Conservation (phyloP, 2,888 invertebrate genomes). For the Cecidostiba fungosa region DNA sequence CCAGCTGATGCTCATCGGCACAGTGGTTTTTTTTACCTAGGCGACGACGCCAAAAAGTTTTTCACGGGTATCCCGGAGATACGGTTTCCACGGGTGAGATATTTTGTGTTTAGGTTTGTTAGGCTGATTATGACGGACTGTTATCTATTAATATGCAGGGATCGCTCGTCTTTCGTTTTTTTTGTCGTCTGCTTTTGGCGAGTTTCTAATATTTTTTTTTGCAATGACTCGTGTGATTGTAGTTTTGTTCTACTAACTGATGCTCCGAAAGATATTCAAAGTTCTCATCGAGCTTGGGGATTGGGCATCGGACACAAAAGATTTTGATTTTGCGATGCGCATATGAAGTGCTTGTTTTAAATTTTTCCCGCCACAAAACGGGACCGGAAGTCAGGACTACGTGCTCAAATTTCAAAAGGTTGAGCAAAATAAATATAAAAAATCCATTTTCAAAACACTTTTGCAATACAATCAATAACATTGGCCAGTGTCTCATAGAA, state of each 20-base stretch:
- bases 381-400: slow-evolving; percentile 44
- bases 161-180: slow-evolving; percentile 30
- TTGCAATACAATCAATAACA: background rate
- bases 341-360: background rate
- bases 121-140: slow-evolving; percentile 9
- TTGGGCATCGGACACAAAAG: background rate
- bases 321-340: too few relatives aligned
- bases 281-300: background rate
- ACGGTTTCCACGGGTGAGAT: slow-evolving; percentile 69
- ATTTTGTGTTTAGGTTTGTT: slow-evolving; percentile 62
- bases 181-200: slow-evolving; percentile 13
- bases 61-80: slow-evolving; percentile 68
- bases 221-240: background rate
- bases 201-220: background rate
- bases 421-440: background rate
- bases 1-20: slow-evolving; percentile 43
- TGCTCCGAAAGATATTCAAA: background rate
- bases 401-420: slow-evolving; percentile 5
- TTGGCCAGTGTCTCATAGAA: background rate
- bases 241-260: background rate
- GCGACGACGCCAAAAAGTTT: slow-evolving; percentile 39
- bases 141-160: background rate
- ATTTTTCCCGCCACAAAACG: slow-evolving; percentile 18
- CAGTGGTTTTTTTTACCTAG: slow-evolving; percentile 32
- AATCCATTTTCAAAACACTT: background rate